Conservation (phyloP, 2,888 invertebrate species). For the Epistrophella euchroma region DNA sequence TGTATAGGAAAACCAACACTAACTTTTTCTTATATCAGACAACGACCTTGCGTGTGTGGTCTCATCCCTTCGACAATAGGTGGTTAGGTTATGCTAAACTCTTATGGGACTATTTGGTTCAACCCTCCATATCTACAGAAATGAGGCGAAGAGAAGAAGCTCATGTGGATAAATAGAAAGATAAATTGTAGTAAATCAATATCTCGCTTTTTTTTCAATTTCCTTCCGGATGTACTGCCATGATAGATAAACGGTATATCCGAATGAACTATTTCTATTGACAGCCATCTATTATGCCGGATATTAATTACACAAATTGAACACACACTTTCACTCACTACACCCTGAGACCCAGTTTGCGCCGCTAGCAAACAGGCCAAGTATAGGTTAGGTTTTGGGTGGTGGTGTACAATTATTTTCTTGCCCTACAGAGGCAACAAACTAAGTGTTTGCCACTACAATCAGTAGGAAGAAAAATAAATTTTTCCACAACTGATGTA, state of each 20-base stretch:
- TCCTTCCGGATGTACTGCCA: conserved; percentile 58
- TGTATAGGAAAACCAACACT: background rate
- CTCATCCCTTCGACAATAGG: background rate
- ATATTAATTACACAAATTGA: conserved; percentile 79
- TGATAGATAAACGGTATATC: conserved; percentile 30
- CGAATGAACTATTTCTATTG: conserved; percentile 61
- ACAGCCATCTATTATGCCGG: conserved; percentile 74
- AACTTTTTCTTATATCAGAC: conserved; percentile 7
- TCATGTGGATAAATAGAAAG: conserved; percentile 17
- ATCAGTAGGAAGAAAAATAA: conserved; percentile 37
- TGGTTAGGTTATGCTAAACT: conserved; percentile 26
- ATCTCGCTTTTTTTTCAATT: conserved; percentile 44
- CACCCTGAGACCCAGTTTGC: conserved; percentile 12
- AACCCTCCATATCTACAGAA: background rate
- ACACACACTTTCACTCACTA: conserved; percentile 52
- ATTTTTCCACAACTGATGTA: conserved; percentile 70
- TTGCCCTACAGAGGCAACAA: conserved; percentile 11
- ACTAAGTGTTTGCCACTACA: conserved; percentile 16
- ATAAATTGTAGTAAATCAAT: conserved; percentile 27
- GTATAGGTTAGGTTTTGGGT: background rate
- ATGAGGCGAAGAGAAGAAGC: background rate
- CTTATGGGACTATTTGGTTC: conserved; percentile 13
- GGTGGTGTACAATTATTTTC: conserved; percentile 14
- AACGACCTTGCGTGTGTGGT: conserved; percentile 25
- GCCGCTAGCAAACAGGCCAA: background rate